Evolutionary conservation across 2,888 invertebrate genomes (phyloP).

Genomic region (Latrodectus elegans): DNA sequence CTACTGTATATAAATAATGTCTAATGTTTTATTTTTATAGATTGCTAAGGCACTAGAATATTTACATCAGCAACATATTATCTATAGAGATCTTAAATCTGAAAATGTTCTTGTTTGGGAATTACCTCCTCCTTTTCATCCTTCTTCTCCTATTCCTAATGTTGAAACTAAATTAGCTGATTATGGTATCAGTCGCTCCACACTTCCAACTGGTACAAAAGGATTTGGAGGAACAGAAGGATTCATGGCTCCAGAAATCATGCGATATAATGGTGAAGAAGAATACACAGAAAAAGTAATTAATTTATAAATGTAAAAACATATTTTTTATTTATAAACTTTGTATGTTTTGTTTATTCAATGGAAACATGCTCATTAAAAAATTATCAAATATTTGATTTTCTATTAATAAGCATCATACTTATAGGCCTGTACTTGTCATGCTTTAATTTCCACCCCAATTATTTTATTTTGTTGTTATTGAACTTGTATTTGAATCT

Average conservation of each 20-base stretch:
- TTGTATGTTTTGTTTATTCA: too few species aligned
- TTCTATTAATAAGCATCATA: too few species aligned
- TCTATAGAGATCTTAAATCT: slow-evolving; percentile 94
- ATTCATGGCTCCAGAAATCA: slow-evolving; percentile 99
- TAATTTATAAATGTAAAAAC: too few species aligned
- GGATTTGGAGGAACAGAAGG: slow-evolving; percentile 99
- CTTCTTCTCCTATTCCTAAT: slow-evolving; percentile 75
- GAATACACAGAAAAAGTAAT: slow-evolving; percentile 96
- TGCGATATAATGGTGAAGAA: slow-evolving; percentile 97
- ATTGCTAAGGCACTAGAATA: slow-evolving; percentile 96
- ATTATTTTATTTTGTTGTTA: too few species aligned
- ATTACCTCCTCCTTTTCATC: slow-evolving; percentile 87
- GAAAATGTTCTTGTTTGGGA: slow-evolving; percentile 99
- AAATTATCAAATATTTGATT: too few species aligned
- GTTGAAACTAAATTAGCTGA: slow-evolving; percentile 96
- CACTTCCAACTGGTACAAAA: slow-evolving; percentile 92
- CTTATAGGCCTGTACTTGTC: too few species aligned
- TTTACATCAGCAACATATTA: slow-evolving; percentile 92
- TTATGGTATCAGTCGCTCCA: slow-evolving; percentile 93
- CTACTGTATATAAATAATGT: too few species aligned
- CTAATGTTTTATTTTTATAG: slow-evolving; percentile 73
- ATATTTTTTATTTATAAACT: too few species aligned
- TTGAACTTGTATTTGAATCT: too few species aligned
- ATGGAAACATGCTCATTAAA: too few species aligned
- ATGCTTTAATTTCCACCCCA: too few species aligned